Percentiles rank a stretch among this genome's conserved stretches.
Conservation (phyloP, 2,113 vertebrate species). For the Protobothrops flavoviridis region DNA sequence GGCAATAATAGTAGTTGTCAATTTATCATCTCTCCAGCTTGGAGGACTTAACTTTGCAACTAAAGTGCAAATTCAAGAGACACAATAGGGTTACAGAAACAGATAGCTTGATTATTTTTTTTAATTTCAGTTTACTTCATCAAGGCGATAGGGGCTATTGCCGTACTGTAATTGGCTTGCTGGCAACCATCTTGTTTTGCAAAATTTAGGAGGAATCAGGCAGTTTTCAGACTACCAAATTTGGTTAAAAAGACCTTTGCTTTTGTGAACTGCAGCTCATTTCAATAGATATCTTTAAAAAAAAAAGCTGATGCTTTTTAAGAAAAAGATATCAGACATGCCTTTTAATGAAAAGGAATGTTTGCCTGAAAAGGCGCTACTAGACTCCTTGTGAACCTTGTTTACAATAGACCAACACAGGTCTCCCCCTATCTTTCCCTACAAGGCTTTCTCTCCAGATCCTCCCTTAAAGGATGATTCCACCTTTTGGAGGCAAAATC, state of each 20-base stretch:
- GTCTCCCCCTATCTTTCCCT: background rate
- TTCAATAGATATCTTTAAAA: background rate
- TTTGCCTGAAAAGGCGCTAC: background rate
- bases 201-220: background rate
- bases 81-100: background rate
- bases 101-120: background rate
- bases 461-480: background rate
- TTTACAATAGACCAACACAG: background rate
- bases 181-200: background rate
- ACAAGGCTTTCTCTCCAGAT: background rate
- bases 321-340: background rate
- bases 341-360: background rate
- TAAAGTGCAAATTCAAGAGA: background rate
- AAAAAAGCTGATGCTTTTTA: background rate
- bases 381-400: background rate
- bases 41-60: background rate
- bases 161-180: background rate
- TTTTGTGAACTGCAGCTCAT: background rate
- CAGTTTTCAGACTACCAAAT: background rate
- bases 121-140: background rate
- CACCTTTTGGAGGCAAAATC: background rate
- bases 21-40: background rate
- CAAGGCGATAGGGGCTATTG: background rate
- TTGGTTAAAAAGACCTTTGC: background rate
- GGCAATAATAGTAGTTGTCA: background rate